Conservation (phyloP, 2,797 vertebrate genomes). For the Cryptoblepharus egeriae region DNA sequence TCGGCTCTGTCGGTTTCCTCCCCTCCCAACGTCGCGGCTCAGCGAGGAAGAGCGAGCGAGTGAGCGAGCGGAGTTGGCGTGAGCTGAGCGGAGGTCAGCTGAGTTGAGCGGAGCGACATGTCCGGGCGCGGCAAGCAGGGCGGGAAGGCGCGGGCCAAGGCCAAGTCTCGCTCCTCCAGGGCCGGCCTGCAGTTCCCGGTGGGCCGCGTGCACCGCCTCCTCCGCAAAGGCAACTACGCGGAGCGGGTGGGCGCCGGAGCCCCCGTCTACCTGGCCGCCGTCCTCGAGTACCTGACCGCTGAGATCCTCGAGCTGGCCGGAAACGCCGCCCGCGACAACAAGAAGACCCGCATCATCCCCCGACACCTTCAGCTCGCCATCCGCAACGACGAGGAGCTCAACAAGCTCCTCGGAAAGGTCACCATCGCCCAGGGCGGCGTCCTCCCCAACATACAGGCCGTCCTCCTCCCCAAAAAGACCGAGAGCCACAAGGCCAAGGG, state of each 20-base stretch:
- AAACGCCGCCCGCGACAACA: constrained; percentile 87
- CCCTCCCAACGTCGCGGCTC: no score
- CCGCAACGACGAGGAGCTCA: constrained; percentile 87
- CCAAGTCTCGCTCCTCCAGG: constrained; percentile 85
- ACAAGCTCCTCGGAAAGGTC: constrained; percentile 87
- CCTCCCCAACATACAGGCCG: constrained; percentile 87
- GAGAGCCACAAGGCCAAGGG: constrained; percentile 68
- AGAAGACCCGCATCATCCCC: constrained; percentile 87
- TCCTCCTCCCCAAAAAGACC: constrained; percentile 83
- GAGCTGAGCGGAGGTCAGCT: no score
- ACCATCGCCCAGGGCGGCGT: constrained; percentile 71
- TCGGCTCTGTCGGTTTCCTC: not conserved
- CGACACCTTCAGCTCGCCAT: constrained; percentile 86
- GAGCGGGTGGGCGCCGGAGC: constrained; percentile 84
- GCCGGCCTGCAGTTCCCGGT: constrained; percentile 87
- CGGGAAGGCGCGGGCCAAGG: constrained; percentile 85
- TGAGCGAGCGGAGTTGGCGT: no score
- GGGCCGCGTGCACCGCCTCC: constrained; percentile 84
- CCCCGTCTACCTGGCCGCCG: constrained; percentile 84
- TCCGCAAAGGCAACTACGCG: constrained; percentile 86
- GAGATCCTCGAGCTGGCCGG: constrained; percentile 88
- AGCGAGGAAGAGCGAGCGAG: no score
- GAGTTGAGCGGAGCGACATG: no score
- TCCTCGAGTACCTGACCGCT: constrained; percentile 87
- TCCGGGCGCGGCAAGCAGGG: constrained; percentile 86